phyloP scores from a whole-genome alignment of 2,797 vertebrate species.

The Hydrocynus forskahlii region DNA sequence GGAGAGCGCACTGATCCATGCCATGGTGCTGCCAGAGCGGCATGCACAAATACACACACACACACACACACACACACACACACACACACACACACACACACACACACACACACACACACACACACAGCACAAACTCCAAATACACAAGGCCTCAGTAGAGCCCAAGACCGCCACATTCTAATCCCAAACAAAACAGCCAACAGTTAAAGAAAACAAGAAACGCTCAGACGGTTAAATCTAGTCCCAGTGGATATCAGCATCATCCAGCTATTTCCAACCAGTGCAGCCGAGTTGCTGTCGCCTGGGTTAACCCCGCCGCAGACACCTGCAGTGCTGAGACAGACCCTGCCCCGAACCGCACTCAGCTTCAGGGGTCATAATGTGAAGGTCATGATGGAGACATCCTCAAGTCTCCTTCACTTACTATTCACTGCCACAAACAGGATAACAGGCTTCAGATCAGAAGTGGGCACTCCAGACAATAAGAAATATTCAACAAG shows the following conservation, averaged over 20 bases:
- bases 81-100: too few species aligned
- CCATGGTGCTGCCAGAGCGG: neutral
- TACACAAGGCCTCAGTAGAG: slow-evolving; percentile 29
- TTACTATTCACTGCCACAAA: slow-evolving; percentile 26
- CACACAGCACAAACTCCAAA: slow-evolving; percentile 53
- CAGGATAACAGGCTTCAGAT: slow-evolving; percentile 50
- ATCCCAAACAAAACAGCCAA: slow-evolving; percentile 61
- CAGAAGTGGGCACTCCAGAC: neutral
- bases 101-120: too few species aligned
- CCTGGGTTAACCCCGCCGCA: neutral
- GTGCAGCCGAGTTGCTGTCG: slow-evolving; percentile 9
- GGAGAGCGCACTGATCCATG: slow-evolving; percentile 5
- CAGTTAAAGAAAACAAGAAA: slow-evolving; percentile 54
- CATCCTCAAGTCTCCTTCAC: neutral
- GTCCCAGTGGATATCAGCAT: slow-evolving; percentile 23
- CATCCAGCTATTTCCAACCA: slow-evolving; percentile 61
- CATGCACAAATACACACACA: slow-evolving; percentile 62
- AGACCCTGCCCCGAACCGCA: slow-evolving; percentile 32
- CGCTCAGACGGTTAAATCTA: slow-evolving; percentile 45
- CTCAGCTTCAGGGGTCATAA: neutral
- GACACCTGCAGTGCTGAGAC: neutral
- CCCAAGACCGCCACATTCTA: slow-evolving; percentile 38
- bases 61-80: slow-evolving; percentile 45
- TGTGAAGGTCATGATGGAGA: slow-evolving; percentile 41
- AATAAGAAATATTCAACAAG: too few species aligned